A percentile compares a stretch with the other conserved stretches of the same genome.
Evolutionary conservation across 1,140 invertebrate species (phyloP).

Genomic region (Wasmannia auropunctata): DNA sequence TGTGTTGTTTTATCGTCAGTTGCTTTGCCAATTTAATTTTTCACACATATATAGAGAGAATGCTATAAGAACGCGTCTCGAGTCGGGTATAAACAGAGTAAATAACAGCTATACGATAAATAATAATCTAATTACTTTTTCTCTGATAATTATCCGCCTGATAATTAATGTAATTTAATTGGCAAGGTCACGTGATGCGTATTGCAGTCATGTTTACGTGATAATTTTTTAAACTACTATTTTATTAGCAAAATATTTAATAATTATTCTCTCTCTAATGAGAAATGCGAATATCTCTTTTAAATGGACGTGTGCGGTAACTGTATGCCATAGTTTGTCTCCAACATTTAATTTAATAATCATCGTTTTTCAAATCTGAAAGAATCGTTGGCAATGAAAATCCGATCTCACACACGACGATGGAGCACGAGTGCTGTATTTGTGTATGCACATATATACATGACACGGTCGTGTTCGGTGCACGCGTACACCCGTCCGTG

Average conservation of each 20-base stretch:
- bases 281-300: too few species aligned
- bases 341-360: not conserved
- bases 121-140: not conserved
- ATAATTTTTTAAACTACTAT: not conserved
- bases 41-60: not conserved
- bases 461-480: constrained; percentile 22
- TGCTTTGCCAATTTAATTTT: constrained; percentile 1
- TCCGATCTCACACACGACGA: constrained; percentile 50
- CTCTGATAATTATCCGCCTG: not conserved
- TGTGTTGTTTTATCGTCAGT: not conserved
- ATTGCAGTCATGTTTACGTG: not conserved
- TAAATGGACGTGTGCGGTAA: not conserved
- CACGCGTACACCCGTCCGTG: not conserved
- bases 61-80: not conserved
- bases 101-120: not conserved
- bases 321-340: not conserved
- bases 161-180: not conserved
- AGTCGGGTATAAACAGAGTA: too few species aligned
- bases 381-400: constrained; percentile 70
- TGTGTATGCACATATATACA: not conserved
- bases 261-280: not conserved
- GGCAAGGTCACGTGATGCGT: not conserved
- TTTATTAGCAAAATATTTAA: not conserved
- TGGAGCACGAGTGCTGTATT: not conserved
- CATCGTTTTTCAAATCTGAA: constrained; percentile 51